phyloP scores from a whole-genome alignment of 2,113 vertebrate genomes.

The Tylochromis polylepis region DNA sequence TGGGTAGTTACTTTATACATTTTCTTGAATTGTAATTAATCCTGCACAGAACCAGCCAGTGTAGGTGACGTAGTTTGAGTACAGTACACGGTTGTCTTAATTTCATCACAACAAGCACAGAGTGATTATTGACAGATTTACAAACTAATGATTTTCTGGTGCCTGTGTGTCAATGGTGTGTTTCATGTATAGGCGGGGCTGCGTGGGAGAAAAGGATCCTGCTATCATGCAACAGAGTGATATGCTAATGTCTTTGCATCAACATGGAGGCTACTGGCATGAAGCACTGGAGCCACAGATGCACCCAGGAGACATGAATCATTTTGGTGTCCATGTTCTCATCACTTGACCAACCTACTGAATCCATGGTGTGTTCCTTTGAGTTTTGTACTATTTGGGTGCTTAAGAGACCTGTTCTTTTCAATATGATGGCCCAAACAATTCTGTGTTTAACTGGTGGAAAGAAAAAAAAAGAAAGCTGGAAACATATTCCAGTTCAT shows the following conservation, averaged over 20 bases:
- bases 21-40: background rate
- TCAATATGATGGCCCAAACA: background rate
- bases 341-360: constrained; percentile 47
- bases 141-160: constrained; percentile 64
- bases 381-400: constrained; percentile 44
- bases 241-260: constrained; percentile 58
- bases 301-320: constrained; percentile 57
- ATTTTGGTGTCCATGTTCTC: constrained; percentile 59
- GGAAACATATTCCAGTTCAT: constrained; percentile 9
- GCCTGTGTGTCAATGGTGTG: constrained; percentile 65
- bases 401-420: constrained; percentile 19
- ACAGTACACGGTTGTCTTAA: background rate
- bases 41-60: background rate
- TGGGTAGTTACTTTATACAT: background rate
- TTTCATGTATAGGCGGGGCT: constrained; percentile 61
- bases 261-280: constrained; percentile 52
- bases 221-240: constrained; percentile 41
- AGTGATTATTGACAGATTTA: constrained; percentile 34
- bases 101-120: constrained; percentile 32
- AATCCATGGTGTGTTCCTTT: constrained; percentile 65
- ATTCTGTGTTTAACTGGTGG: background rate
- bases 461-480: background rate
- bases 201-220: constrained; percentile 57
- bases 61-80: background rate
- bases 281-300: constrained; percentile 56